phyloP scores from a whole-genome alignment of 1,140 invertebrate genomes.

The Rhopalosiphum padi region DNA sequence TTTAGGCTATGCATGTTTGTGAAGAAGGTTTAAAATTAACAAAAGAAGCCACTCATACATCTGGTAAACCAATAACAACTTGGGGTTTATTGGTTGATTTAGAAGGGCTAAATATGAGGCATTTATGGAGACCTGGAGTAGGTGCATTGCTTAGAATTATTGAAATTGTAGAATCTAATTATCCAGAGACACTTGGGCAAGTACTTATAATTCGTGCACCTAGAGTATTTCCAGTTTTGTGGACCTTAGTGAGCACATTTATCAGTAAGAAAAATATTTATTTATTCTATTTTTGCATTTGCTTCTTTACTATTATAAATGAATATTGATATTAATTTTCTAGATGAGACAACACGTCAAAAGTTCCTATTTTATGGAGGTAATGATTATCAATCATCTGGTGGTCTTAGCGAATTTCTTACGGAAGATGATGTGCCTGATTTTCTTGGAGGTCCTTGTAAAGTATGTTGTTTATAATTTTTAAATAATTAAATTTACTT shows the following conservation, averaged over 20 bases:
- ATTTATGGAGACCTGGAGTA: conserved; percentile 93
- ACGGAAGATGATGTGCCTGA: conserved; percentile 87
- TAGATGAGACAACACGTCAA: conserved; percentile 91
- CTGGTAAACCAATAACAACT: conserved; percentile 81
- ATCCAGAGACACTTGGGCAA: conserved; percentile 92
- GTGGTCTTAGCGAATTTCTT: conserved; percentile 87
- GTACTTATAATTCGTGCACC: conserved; percentile 89
- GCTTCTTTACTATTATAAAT: neutral
- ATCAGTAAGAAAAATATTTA: conserved; percentile 70
- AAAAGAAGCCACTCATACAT: conserved; percentile 79
- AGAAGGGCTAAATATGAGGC: conserved; percentile 94
- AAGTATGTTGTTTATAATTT: conserved; percentile 69
- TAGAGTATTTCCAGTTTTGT: conserved; percentile 94
- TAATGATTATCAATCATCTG: conserved; percentile 79
- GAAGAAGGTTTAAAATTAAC: conserved; percentile 83
- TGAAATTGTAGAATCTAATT: conserved; percentile 94
- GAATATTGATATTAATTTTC: conserved; percentile 61
- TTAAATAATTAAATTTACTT: neutral
- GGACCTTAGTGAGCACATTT: conserved; percentile 96
- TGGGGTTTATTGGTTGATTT: conserved; percentile 93
- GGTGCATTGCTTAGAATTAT: conserved; percentile 90
- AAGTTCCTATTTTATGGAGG: conserved; percentile 95
- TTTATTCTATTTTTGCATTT: neutral
- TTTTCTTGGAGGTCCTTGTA: conserved; percentile 87
- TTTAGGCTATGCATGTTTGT: conserved; percentile 82